Percentiles rank a stretch among this genome's conserved stretches.
These are phyloP conservation scores for Plebejus argus DNA, from an alignment of 2,888 invertebrate genomes.

Conservation along the genomic window DNA sequence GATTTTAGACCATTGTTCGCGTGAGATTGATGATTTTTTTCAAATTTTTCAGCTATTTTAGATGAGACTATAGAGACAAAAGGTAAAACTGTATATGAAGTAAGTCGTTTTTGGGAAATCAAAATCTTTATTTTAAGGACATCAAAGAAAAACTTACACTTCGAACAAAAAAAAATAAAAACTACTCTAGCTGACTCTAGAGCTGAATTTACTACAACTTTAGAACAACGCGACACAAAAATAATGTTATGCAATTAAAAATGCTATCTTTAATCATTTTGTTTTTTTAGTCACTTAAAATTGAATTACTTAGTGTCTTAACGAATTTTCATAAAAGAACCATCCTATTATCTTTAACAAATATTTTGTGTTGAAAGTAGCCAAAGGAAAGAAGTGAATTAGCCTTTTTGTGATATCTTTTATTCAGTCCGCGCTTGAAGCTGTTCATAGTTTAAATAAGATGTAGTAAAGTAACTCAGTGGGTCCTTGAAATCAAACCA, in stretches of 20 bases:
- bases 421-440: constrained; percentile 1
- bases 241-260: too few species aligned
- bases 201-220: too few species aligned
- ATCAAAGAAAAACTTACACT: too few species aligned
- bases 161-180: too few species aligned
- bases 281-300: not conserved
- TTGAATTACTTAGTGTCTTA: not conserved
- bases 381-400: constrained; percentile 16
- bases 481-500: not conserved
- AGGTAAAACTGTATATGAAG: too few species aligned
- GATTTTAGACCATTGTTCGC: too few species aligned
- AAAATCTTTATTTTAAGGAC: too few species aligned
- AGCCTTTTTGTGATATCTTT: constrained; percentile 17
- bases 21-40: not conserved
- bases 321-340: not conserved
- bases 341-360: not conserved
- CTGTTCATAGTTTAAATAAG: not conserved
- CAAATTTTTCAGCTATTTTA: not conserved
- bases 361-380: not conserved
- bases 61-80: not conserved
- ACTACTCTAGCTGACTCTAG: too few species aligned
- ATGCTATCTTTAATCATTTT: too few species aligned
- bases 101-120: too few species aligned
- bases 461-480: not conserved
- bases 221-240: too few species aligned